Percentiles rank a stretch among this genome's conserved stretches.
Conservation (phyloP, 2,888 invertebrate genomes). For the Tubiluchus corallicola region DNA sequence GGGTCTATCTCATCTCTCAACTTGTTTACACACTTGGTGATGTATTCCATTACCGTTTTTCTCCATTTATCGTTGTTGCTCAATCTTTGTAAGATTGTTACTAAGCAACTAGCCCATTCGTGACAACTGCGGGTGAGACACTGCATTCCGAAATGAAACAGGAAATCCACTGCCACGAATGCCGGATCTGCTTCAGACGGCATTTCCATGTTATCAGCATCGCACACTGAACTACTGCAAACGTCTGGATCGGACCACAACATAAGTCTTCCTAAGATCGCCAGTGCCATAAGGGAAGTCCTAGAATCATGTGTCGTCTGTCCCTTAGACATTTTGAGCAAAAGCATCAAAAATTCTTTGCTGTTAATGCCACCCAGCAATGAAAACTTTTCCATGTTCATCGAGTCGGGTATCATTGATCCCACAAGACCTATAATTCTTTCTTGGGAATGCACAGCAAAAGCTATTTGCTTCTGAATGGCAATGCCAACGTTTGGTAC, state of each 20-base stretch:
- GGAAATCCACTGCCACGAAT: conserved; percentile 22
- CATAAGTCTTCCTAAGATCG: not conserved
- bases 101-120: conserved; percentile 26
- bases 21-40: conserved; percentile 18
- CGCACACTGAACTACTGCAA: not conserved
- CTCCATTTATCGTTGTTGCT: conserved; percentile 20
- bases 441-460: conserved; percentile 26
- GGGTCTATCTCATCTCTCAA: conserved; percentile 16
- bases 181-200: conserved; percentile 14
- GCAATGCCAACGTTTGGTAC: not conserved
- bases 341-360: conserved; percentile 20
- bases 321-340: conserved; percentile 24
- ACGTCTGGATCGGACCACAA: not conserved
- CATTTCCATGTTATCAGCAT: not conserved
- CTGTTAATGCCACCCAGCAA: conserved; percentile 16
- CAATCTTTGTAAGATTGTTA: conserved; percentile 22
- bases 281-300: not conserved
- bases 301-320: not conserved
- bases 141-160: conserved; percentile 22
- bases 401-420: conserved; percentile 19
- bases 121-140: conserved; percentile 23
- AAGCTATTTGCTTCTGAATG: conserved; percentile 22
- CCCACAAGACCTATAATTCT: conserved; percentile 27
- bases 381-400: conserved; percentile 10
- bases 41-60: conserved; percentile 19